Evolutionary conservation across 2,888 invertebrate genomes (phyloP).

Genomic region (Acronicta psi): DNA sequence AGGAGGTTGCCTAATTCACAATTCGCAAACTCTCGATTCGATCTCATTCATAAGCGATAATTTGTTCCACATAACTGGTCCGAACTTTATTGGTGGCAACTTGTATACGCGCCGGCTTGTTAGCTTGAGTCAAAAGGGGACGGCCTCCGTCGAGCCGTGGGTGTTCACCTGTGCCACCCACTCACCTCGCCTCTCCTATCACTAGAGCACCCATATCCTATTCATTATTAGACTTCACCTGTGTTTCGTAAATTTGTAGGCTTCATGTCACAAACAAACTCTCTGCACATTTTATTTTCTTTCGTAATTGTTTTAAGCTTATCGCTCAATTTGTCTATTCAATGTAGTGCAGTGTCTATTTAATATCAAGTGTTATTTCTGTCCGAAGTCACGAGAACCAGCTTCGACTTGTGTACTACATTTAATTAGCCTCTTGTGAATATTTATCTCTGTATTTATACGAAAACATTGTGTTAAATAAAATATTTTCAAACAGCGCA

Average conservation of each 20-base stretch:
- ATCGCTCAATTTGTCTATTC: conserved; percentile 74
- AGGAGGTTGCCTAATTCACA: conserved; percentile 72
- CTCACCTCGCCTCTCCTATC: conserved; percentile 73
- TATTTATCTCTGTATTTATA: conserved; percentile 55
- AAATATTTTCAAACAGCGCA: conserved; percentile 63
- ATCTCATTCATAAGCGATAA: conserved; percentile 70
- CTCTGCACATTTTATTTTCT: conserved; percentile 74
- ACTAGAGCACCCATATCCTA: conserved; percentile 71
- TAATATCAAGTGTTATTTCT: conserved; percentile 57
- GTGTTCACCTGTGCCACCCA: conserved; percentile 82
- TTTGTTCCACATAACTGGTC: conserved; percentile 69
- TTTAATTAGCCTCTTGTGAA: conserved; percentile 49
- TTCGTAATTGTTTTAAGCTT: conserved; percentile 74
- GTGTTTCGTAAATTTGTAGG: conserved; percentile 70
- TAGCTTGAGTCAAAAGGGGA: conserved; percentile 77
- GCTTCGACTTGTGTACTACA: conserved; percentile 61
- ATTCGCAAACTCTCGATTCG: conserved; percentile 71
- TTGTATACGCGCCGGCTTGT: conserved; percentile 77
- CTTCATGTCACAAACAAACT: conserved; percentile 75
- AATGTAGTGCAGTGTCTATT: conserved; percentile 77
- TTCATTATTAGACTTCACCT: conserved; percentile 76
- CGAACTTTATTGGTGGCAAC: conserved; percentile 74
- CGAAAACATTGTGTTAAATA: conserved; percentile 55
- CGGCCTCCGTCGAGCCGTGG: conserved; percentile 87
- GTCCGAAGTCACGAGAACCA: conserved; percentile 64